Evolutionary conservation across 2,113 vertebrate species (phyloP).

Genomic region (Xyliphius kryptos): DNA sequence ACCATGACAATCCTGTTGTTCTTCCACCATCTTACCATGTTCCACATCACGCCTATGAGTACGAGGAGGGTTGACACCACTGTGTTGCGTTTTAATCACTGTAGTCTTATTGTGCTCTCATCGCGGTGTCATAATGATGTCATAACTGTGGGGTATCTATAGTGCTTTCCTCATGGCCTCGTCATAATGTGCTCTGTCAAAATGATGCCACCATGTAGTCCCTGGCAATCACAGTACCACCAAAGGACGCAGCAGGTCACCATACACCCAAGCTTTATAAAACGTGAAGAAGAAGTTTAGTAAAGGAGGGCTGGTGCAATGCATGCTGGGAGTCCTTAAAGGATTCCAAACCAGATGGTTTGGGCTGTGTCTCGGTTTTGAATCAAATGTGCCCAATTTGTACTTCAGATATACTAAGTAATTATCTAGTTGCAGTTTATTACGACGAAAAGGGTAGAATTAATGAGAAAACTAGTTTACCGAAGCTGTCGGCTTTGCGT

Average conservation of each 20-base stretch:
- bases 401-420: slow-evolving; percentile 55
- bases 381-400: slow-evolving; percentile 56
- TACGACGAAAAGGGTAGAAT: slow-evolving; percentile 56
- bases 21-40: background rate
- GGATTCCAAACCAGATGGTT: slow-evolving; percentile 34
- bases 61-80: no score
- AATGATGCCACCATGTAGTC: no score
- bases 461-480: slow-evolving; percentile 66
- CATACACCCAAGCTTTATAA: background rate
- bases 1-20: background rate
- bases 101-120: background rate
- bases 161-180: no score
- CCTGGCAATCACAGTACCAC: slow-evolving; percentile 1
- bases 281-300: no score
- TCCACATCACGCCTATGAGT: no score
- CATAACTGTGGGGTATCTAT: background rate
- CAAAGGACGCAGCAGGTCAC: slow-evolving; percentile 10
- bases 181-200: no score
- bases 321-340: slow-evolving; percentile 68
- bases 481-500: slow-evolving; percentile 70
- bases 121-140: slow-evolving; percentile 10
- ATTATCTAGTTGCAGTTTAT: slow-evolving; percentile 56
- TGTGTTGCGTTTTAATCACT: background rate
- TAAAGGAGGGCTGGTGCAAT: slow-evolving; percentile 72
- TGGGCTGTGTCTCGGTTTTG: slow-evolving; percentile 39